A percentile compares a stretch with the other conserved stretches of the same genome.
Evolutionary conservation across 2,888 invertebrate genomes (phyloP).

Genomic region (Polietes domitor): DNA sequence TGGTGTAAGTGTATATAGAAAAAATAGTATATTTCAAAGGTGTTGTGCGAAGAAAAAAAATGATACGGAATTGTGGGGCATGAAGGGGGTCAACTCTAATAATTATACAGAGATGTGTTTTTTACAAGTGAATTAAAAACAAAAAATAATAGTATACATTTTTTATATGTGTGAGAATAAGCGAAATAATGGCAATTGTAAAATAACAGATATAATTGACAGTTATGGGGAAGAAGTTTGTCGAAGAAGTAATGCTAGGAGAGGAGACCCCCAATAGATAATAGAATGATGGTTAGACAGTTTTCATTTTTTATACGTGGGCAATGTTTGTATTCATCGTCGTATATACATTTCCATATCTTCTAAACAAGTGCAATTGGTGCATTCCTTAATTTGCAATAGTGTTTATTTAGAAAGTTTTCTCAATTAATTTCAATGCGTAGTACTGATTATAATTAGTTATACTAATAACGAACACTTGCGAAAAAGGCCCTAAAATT

Average conservation of each 20-base stretch:
- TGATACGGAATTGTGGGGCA: not conserved
- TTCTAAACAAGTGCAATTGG: constrained; percentile 24
- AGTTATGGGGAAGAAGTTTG: not conserved
- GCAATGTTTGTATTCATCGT: not conserved
- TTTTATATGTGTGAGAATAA: constrained; percentile 6
- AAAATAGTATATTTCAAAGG: constrained; percentile 47
- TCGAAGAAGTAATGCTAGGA: not conserved
- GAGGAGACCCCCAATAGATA: not conserved
- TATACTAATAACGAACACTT: constrained; percentile 22
- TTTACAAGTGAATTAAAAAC: constrained; percentile 40
- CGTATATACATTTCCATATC: not conserved
- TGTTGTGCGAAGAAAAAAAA: constrained; percentile 34
- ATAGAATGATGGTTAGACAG: not conserved
- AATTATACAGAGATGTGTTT: constrained; percentile 25
- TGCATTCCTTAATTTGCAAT: constrained; percentile 16
- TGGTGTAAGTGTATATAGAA: constrained; percentile 44
- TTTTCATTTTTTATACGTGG: constrained; percentile 18
- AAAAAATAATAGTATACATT: constrained; percentile 14
- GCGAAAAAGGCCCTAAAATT: constrained; percentile 50
- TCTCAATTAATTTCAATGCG: not conserved
- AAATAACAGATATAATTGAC: constrained; percentile 20
- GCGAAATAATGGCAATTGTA: constrained; percentile 6
- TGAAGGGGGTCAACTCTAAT: constrained; percentile 16
- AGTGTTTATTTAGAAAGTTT: constrained; percentile 18
- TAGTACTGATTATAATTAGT: not conserved